Evolutionary conservation across 2,888 invertebrate species (phyloP).

Genomic region (Agonum fuliginosum): DNA sequence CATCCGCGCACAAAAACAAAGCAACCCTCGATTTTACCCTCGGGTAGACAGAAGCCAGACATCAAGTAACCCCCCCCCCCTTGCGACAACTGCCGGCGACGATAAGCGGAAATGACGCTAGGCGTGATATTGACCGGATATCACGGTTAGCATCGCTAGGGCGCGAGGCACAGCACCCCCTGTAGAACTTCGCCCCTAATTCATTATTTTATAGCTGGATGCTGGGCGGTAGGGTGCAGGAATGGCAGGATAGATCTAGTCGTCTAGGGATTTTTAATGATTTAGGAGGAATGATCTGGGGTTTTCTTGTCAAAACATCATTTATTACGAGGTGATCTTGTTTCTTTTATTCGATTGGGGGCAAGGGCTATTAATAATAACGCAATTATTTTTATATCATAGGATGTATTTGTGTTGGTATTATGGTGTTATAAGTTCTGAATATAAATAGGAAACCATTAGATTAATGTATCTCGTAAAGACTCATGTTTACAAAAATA

Average conservation of each 20-base stretch:
- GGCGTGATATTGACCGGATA: constrained; percentile 66
- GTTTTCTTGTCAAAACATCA: constrained; percentile 53
- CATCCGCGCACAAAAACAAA: constrained; percentile 32
- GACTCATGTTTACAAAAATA: not conserved
- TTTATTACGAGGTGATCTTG: constrained; percentile 45
- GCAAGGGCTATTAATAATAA: constrained; percentile 37
- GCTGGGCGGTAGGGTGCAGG: not conserved
- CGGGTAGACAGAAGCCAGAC: constrained; percentile 42
- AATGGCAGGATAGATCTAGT: not conserved
- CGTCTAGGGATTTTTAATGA: constrained; percentile 28
- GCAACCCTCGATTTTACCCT: constrained; percentile 25
- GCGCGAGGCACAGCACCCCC: not conserved
- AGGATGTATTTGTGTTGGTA: not conserved
- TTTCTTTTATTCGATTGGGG: constrained; percentile 37
- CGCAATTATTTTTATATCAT: constrained; percentile 15
- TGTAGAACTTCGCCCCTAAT: constrained; percentile 26
- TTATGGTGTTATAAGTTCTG: not conserved
- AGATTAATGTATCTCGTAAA: not conserved
- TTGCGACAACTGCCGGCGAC: constrained; percentile 43
- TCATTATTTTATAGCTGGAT: constrained; percentile 51
- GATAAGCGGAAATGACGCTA: constrained; percentile 61
- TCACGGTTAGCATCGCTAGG: constrained; percentile 60
- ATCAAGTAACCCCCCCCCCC: not conserved
- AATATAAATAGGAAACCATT: not conserved
- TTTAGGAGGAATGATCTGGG: constrained; percentile 1